A percentile compares a stretch with the other conserved stretches of the same genome.
These are phyloP conservation scores for Pangasius djambal DNA, from an alignment of 2,797 vertebrate species.

Conservation along the genomic window DNA sequence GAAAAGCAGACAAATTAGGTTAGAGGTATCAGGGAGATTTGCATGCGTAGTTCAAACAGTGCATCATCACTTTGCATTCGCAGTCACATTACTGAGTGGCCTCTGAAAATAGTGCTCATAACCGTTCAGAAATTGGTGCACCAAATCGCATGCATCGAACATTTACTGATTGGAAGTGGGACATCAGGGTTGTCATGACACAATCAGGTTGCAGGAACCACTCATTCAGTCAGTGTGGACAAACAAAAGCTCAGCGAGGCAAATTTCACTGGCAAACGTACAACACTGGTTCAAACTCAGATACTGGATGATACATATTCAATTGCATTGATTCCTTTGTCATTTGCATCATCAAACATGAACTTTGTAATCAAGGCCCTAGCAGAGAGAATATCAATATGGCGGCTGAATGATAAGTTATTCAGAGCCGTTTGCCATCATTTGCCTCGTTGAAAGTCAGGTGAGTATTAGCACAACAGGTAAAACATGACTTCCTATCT, in stretches of 20 bases:
- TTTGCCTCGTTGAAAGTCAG: conserved; percentile 46
- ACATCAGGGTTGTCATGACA: conserved; percentile 52
- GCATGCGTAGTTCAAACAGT: conserved; percentile 61
- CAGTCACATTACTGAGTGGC: conserved; percentile 45
- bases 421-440: conserved; percentile 22
- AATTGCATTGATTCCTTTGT: conserved; percentile 7
- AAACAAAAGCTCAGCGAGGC: conserved; percentile 52
- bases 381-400: conserved; percentile 9
- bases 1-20: conserved; percentile 57
- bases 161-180: conserved; percentile 41
- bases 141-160: conserved; percentile 55
- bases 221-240: conserved; percentile 53
- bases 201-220: conserved; percentile 51
- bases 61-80: conserved; percentile 58
- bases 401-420: neutral
- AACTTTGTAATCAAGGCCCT: neutral
- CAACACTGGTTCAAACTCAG: neutral
- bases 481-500: conserved; percentile 38
- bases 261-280: conserved; percentile 47
- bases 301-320: neutral
- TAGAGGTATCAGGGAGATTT: conserved; percentile 45
- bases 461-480: conserved; percentile 42
- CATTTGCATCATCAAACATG: neutral
- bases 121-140: conserved; percentile 51
- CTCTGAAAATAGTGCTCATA: conserved; percentile 46